These are phyloP conservation scores for Caranx ignobilis DNA, from an alignment of 2,113 vertebrate genomes.

Conservation along the genomic window DNA sequence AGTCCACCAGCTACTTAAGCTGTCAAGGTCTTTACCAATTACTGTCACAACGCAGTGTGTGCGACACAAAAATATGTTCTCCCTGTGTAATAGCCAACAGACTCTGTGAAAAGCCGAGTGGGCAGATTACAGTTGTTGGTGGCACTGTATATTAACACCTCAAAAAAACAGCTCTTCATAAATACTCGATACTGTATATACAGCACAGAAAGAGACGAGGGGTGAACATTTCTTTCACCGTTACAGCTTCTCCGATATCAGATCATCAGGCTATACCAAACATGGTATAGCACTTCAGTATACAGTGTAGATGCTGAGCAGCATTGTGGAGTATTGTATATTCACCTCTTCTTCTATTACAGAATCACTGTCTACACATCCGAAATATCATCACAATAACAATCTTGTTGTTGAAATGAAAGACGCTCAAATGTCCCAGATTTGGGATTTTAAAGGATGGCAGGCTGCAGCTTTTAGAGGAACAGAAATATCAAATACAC, in stretches of 20 bases:
- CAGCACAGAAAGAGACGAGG: background rate
- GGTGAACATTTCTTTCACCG: background rate
- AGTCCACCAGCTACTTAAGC: conserved; percentile 85
- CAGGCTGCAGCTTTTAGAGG: too few relatives aligned
- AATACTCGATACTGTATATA: too few relatives aligned
- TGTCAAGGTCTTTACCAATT: conserved; percentile 89
- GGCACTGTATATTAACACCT: background rate
- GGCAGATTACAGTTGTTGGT: conserved; percentile 28
- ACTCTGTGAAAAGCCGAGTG: conserved; percentile 48
- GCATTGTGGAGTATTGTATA: background rate
- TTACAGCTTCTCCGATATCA: background rate
- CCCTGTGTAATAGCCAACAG: conserved; percentile 74
- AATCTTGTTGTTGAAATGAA: background rate
- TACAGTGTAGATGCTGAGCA: too few relatives aligned
- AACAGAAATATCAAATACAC: too few relatives aligned
- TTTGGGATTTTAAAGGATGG: too few relatives aligned
- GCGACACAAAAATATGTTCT: conserved; percentile 78
- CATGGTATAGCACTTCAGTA: too few relatives aligned
- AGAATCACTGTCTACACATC: background rate
- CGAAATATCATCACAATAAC: background rate
- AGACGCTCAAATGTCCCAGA: too few relatives aligned
- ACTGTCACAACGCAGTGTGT: conserved; percentile 77
- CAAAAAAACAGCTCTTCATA: background rate
- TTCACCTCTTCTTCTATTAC: background rate
- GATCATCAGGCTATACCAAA: background rate